Conservation (phyloP, 2,888 invertebrate genomes). For the Apodemia hepburni region DNA sequence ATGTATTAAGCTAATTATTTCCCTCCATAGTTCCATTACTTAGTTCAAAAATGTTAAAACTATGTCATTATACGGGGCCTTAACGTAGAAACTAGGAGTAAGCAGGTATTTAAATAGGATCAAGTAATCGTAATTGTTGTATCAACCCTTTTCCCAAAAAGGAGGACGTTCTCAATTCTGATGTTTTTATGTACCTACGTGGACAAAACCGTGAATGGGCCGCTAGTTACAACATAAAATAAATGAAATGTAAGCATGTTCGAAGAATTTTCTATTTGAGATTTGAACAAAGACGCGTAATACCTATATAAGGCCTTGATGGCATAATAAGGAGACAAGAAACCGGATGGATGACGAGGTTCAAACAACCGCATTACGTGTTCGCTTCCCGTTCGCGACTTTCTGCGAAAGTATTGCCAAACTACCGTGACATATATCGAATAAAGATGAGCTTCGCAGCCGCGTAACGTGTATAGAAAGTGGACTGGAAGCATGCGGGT, state of each 20-base stretch:
- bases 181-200: too few relatives aligned
- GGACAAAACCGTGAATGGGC: too few relatives aligned
- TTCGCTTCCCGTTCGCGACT: constrained; percentile 40
- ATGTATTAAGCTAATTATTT: too few relatives aligned
- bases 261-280: neutral
- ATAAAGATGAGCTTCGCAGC: constrained; percentile 72
- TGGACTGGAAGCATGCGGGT: constrained; percentile 64
- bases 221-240: neutral
- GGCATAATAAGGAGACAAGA: constrained; percentile 32
- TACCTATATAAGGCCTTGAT: constrained; percentile 45
- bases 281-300: constrained; percentile 22
- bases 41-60: too few relatives aligned
- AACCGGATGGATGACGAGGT: constrained; percentile 34
- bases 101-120: too few relatives aligned
- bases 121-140: too few relatives aligned
- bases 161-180: too few relatives aligned
- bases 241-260: neutral
- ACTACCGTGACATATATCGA: constrained; percentile 56
- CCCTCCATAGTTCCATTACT: too few relatives aligned
- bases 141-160: too few relatives aligned
- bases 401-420: constrained; percentile 60
- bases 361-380: constrained; percentile 55
- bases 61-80: too few relatives aligned
- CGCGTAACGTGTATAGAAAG: constrained; percentile 69
- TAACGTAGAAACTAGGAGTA: too few relatives aligned